A percentile compares a stretch with the other conserved stretches of the same genome.
phyloP scores from a whole-genome alignment of 2,888 invertebrate species.

The Morinoia aosen region DNA sequence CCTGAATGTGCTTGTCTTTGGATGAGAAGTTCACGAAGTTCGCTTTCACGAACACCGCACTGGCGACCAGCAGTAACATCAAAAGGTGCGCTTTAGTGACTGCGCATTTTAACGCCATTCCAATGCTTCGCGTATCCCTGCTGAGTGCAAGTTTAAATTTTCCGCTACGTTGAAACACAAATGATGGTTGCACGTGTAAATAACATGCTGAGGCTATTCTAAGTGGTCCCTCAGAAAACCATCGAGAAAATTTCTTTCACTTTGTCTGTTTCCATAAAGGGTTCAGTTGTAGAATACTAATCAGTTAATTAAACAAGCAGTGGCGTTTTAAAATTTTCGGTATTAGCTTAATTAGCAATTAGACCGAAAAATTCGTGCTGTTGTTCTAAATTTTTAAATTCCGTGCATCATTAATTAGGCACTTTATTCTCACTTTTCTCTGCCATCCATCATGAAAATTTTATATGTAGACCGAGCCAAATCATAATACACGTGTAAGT shows the following conservation, averaged over 20 bases:
- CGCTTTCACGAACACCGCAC: not conserved
- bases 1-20: not conserved
- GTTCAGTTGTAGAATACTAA: too few species aligned
- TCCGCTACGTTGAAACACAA: not conserved
- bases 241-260: too few species aligned
- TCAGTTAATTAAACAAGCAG: too few species aligned
- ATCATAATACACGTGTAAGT: not conserved
- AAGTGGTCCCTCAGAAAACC: not conserved
- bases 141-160: not conserved
- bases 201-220: not conserved
- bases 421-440: not conserved
- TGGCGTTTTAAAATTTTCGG: too few species aligned
- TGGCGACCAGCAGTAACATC: not conserved
- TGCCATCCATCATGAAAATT: not conserved
- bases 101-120: slow-evolving; percentile 17
- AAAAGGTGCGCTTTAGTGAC: not conserved
- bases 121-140: not conserved
- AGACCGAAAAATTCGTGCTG: not conserved
- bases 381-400: not conserved
- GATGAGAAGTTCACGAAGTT: not conserved
- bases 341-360: not conserved
- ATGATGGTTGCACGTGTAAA: not conserved
- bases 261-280: too few species aligned
- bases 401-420: not conserved
- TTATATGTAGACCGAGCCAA: not conserved